A percentile compares a stretch with the other conserved stretches of the same genome.
These are phyloP conservation scores for Conomelus anceps DNA, from an alignment of 2,888 invertebrate genomes.

Conservation along the genomic window DNA sequence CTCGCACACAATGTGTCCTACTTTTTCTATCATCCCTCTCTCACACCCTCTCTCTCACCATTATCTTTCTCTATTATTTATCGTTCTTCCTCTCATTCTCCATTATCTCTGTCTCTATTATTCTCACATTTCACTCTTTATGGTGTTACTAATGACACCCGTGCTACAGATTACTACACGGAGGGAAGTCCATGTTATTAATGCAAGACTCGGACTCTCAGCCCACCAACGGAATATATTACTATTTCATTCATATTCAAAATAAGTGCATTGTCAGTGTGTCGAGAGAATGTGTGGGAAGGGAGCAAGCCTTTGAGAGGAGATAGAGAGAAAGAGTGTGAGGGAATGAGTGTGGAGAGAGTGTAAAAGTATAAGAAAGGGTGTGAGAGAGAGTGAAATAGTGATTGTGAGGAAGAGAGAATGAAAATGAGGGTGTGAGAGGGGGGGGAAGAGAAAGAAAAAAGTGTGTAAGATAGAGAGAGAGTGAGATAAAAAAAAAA, in stretches of 20 bases:
- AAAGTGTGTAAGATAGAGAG: too few species aligned
- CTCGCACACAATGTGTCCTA: neutral
- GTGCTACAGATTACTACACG: neutral
- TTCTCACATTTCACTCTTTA: too few species aligned
- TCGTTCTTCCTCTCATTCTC: neutral
- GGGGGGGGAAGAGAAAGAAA: too few species aligned
- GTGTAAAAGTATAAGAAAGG: too few species aligned
- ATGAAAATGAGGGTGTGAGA: too few species aligned
- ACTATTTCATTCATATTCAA: neutral
- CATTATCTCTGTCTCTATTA: neutral
- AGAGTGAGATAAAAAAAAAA: too few species aligned
- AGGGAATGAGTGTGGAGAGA: neutral
- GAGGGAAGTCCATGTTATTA: neutral
- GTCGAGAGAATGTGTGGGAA: neutral
- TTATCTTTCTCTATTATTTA: too few species aligned
- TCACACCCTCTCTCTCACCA: neutral
- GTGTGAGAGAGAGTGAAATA: neutral
- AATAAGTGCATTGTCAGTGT: neutral
- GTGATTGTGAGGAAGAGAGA: too few species aligned
- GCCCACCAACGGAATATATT: neutral
- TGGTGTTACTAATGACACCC: neutral
- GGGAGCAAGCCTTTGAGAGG: too few species aligned
- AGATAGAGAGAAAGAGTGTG: neutral
- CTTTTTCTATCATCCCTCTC: neutral
- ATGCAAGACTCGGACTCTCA: neutral